Evolutionary conservation across 2,888 invertebrate species (phyloP), one percentile per base, ranked within the genome.

Genomic region (Alitta virens): DNA sequence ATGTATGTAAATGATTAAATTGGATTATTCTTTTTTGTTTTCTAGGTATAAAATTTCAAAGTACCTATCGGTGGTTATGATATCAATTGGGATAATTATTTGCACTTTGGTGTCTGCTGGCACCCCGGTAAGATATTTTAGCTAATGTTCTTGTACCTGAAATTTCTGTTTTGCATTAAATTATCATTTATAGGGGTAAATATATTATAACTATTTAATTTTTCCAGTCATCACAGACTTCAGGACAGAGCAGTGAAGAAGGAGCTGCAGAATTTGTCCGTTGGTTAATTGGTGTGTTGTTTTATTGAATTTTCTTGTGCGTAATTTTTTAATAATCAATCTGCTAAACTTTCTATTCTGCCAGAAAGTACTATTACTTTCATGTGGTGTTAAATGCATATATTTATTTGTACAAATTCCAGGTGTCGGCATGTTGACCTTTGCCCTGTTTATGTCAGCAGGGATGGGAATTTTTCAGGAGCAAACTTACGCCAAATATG

Each of bases 401-500:
- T 33, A 33, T 7, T 7, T 7, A 7, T 33, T 33, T 33, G 33
- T 33, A 33, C 33, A 12, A 51, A 26, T 66, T 65, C 1, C 73
- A 75, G 86, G 96, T 2, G 92, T 97, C 56, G 82, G 85, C 0
- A 87, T 98, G 69, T 83, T 99, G 50, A 91, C 92, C 0, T 86
- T 91, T 62, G 95, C 96, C 0, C 84, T 99, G 58, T 89, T 98
- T 55, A 67, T 96, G 62, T 96, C 97, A 0, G 95, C 98, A 0
- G 86, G 92, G 72, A 93, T 97, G 94, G 97, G 97, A 1, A 90
- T 94, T 64, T 94, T 91, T 82, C 97, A 97, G 68, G 96, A 97
- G 83, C 88, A 88, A 0, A 82, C 96, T 2, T 92, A 92, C 77
- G 84, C 86, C 27, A 87, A 87, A 64, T 88, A 91, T 81, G 98